Evolutionary conservation across 92 coral and sea anemone genomes (phyloP), one percentile per base, ranked within the genome.

Genomic region (Zoanthus sansibaricus): DNA sequence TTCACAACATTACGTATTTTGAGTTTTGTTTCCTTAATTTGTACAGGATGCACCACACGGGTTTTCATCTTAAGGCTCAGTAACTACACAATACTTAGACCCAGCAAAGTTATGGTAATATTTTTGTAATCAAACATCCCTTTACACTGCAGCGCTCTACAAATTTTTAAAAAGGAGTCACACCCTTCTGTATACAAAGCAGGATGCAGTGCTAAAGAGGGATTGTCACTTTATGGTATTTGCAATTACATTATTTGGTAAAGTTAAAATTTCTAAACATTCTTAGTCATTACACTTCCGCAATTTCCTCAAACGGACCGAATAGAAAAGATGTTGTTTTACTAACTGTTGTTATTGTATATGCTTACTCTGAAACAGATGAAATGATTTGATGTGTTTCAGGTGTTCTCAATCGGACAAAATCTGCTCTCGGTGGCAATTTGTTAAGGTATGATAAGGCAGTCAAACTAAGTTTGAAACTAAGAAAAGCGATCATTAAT

Each of bases 151-250:
- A 89, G 91, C 72, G 99, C 99, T 75, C 86, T 96, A 70, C 99
- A 96, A 95, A 93, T 96, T 8, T 94, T 96, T 85, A 93, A 94
- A 84, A 96, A 96, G 91, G 99, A 96, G 87, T 90, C 94, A 31
- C 99, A 96, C 75, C 99, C 99, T 46, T 96, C 99, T 72, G 99
- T 95, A 46, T 96, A 93, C 75, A 96, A 96, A 82, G 92, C 92
- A 73, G 99, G 98, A 59, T 86, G 94, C 11, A 91, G 98, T 77
- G 86, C 97, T 4, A 96, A 96, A 79, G 99, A 96, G 88, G 99
- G 99, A 69, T 94, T 96, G 12, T 94, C 98, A 52, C 95, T 96
- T 55, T 96, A 91, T 89, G 99, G 99, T 96, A 89, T 16, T 75
- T 51, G 6, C 3, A 75, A 5, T 11, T n/a, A 6, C 3, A 9